Conservation (phyloP, 2,797 vertebrate species). For the Chiloscyllium punctatum region DNA sequence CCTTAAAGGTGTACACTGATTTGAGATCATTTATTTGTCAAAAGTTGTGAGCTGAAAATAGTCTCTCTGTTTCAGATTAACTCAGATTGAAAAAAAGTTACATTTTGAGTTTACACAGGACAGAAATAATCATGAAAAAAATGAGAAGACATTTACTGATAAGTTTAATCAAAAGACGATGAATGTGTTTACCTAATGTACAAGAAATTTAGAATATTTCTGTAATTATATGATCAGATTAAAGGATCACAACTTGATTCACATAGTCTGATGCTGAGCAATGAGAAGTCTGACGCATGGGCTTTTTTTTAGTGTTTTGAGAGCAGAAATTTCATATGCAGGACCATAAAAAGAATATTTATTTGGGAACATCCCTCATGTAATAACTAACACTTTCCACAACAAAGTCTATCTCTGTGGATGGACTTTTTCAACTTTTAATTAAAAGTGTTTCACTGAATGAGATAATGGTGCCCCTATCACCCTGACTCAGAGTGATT, state of each 20-base stretch:
- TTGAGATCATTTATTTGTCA: background rate
- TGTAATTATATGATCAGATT: background rate
- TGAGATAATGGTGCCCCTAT: no score
- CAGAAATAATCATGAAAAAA: background rate
- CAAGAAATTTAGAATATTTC: background rate
- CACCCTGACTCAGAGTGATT: no score
- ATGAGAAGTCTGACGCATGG: no score
- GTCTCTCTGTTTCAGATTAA: background rate
- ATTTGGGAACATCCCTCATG: background rate
- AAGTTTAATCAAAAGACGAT: background rate
- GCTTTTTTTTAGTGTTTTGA: no score
- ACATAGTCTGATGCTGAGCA: no score
- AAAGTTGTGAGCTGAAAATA: background rate
- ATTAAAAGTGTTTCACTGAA: no score
- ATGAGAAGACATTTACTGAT: background rate
- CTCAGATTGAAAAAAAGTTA: background rate
- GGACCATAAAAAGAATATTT: background rate
- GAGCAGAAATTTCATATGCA: no score
- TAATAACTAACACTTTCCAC: background rate
- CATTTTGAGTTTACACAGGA: background rate
- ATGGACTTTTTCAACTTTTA: background rate
- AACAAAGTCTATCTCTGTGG: background rate
- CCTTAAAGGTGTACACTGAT: background rate
- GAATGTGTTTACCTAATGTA: background rate
- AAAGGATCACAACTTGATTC: no score